These are phyloP conservation scores for Malurus leucopterus DNA, from an alignment of 2,797 vertebrate genomes.

Conservation along the genomic window DNA sequence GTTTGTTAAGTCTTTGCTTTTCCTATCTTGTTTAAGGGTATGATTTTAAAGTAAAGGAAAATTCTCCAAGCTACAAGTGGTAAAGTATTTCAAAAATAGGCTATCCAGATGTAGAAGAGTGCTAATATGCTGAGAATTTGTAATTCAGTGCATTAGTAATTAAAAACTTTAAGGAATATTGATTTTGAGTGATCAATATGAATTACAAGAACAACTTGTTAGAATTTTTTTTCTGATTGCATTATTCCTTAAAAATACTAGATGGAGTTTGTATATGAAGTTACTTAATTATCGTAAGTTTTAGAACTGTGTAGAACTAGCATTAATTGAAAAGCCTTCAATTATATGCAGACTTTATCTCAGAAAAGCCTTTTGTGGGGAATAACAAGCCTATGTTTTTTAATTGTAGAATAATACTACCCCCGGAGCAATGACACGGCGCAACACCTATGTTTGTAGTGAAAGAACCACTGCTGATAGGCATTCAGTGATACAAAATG, in stretches of 20 bases:
- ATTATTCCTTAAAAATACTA: neutral
- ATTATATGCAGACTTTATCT: neutral
- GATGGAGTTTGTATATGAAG: neutral
- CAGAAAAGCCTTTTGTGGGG: neutral
- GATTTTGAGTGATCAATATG: neutral
- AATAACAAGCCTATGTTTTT: conserved; percentile 30
- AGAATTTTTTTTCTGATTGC: neutral
- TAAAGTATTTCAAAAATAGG: conserved; percentile 28
- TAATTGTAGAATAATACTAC: conserved; percentile 84
- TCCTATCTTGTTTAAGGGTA: conserved; percentile 32
- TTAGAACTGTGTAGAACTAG: neutral
- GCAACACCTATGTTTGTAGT: conserved; percentile 96
- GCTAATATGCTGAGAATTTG: neutral
- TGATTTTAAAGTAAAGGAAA: conserved; percentile 48
- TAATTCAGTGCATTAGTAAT: neutral
- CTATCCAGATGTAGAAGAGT: neutral
- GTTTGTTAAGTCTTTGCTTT: conserved; percentile 55
- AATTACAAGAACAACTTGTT: neutral
- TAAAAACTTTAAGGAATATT: neutral
- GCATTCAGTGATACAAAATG: conserved; percentile 94
- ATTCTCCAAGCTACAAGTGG: neutral
- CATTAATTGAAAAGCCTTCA: neutral
- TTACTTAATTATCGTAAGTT: neutral
- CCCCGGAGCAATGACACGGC: conserved; percentile 91
- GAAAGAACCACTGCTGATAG: conserved; percentile 90